A percentile compares a stretch with the other conserved stretches of the same genome.
Conservation (phyloP, 1,140 invertebrate species). For the Drosophila miranda region DNA sequence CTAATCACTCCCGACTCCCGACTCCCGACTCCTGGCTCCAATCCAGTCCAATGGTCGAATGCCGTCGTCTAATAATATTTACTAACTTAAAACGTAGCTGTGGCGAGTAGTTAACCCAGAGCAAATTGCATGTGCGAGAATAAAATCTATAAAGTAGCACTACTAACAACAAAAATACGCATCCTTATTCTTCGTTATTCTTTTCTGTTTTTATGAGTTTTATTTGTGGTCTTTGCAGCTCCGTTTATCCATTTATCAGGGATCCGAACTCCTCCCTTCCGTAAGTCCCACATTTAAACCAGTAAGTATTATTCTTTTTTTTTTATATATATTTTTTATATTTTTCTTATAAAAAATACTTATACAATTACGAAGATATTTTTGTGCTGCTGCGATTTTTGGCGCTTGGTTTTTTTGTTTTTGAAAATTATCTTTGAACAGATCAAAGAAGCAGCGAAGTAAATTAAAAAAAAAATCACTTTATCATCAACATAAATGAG, state of each 20-base stretch:
- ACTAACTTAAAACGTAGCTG: slow-evolving; percentile 16
- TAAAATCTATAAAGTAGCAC: slow-evolving; percentile 27
- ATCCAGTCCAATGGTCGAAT: slow-evolving; percentile 10
- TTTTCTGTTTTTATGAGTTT: not conserved
- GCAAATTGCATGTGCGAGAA: slow-evolving; percentile 9
- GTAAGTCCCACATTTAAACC: not conserved
- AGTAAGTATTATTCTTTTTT: slow-evolving; percentile 1
- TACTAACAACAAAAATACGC: not conserved
- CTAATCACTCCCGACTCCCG: slow-evolving; percentile 6
- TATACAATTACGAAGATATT: slow-evolving; percentile 80
- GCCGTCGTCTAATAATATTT: slow-evolving; percentile 17
- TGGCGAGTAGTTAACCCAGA: slow-evolving; percentile 8
- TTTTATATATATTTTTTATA: slow-evolving; percentile 76
- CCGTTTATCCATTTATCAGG: no score
- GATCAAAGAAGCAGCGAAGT: slow-evolving; percentile 70
- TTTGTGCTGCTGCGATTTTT: slow-evolving; percentile 78
- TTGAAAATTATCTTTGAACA: slow-evolving; percentile 52
- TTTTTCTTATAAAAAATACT: slow-evolving; percentile 82
- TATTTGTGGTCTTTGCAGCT: no score
- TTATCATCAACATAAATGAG: slow-evolving; percentile 58
- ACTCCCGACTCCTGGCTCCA: not conserved
- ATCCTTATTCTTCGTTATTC: not conserved
- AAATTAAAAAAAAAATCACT: slow-evolving; percentile 75
- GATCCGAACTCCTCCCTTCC: no score
- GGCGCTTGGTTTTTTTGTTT: slow-evolving; percentile 59